phyloP scores from a whole-genome alignment of 2,888 invertebrate species.

The Temnothorax rugatulus region DNA sequence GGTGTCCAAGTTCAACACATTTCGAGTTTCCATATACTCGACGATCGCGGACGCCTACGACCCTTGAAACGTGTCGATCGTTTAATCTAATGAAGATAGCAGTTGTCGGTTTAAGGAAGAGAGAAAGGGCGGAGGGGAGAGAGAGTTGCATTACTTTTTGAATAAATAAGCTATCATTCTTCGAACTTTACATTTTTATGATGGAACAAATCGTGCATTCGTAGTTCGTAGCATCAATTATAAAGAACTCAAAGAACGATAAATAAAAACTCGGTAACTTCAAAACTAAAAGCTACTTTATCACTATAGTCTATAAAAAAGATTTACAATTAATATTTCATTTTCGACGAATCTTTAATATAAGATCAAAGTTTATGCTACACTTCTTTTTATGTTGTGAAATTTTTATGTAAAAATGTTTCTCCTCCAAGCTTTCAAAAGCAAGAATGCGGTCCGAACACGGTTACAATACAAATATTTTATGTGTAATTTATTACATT shows the following conservation, averaged over 20 bases:
- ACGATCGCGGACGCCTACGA: conserved; percentile 9
- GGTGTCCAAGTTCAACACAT: conserved; percentile 63
- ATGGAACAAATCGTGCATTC: not conserved
- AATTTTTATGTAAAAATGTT: not conserved
- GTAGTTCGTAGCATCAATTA: not conserved
- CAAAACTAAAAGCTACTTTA: not conserved
- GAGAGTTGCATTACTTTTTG: not conserved
- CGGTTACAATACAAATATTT: not conserved
- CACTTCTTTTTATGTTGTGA: not conserved
- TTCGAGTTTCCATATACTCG: conserved; percentile 43
- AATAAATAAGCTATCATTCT: conserved; percentile 8
- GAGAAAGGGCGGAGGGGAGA: not conserved
- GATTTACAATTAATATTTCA: not conserved
- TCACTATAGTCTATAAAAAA: not conserved
- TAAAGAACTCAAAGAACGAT: not conserved
- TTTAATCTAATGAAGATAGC: conserved; percentile 23
- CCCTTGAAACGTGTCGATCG: conserved; percentile 12
- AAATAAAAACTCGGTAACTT: not conserved
- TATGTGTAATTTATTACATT: not conserved
- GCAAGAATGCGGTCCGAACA: not conserved
- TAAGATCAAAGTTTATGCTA: not conserved
- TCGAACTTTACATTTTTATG: conserved; percentile 8
- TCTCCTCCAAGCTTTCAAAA: not conserved
- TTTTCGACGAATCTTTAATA: not conserved
- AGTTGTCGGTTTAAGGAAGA: not conserved